Conservation (phyloP, 2,888 invertebrate species). For the Pterostichus niger region DNA sequence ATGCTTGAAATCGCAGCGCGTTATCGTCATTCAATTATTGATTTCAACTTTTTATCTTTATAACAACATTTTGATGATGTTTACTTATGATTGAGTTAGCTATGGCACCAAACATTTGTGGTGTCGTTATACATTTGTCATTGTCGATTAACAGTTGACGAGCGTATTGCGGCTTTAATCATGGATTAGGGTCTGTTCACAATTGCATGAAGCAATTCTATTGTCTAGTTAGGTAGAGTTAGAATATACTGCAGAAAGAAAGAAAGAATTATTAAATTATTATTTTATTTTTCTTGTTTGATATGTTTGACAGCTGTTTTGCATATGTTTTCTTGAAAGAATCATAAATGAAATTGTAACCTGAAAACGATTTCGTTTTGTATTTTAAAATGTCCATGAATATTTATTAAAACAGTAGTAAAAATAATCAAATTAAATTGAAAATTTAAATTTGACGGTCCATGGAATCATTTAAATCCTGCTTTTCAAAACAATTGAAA, state of each 20-base stretch:
- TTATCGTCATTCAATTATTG: constrained; percentile 28
- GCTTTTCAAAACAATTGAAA: too few relatives aligned
- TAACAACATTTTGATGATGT: constrained; percentile 16
- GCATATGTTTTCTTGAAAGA: too few relatives aligned
- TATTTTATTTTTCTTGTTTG: too few relatives aligned
- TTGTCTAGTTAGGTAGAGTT: neutral
- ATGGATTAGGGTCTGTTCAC: constrained; percentile 23
- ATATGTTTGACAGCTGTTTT: too few relatives aligned
- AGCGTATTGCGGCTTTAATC: constrained; percentile 14
- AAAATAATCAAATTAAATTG: too few relatives aligned
- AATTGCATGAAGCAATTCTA: constrained; percentile 20
- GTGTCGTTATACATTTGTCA: constrained; percentile 22
- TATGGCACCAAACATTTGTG: neutral
- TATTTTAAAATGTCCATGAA: neutral
- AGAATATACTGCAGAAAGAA: constrained; percentile 7
- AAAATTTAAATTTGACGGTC: too few relatives aligned
- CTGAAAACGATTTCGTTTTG: neutral
- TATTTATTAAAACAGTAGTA: too few relatives aligned
- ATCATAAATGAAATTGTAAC: too few relatives aligned
- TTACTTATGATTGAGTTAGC: constrained; percentile 12
- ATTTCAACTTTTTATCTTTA: neutral
- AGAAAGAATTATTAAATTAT: neutral
- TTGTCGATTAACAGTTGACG: constrained; percentile 10
- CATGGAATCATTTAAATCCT: too few relatives aligned
- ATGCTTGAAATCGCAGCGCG: constrained; percentile 26